Evolutionary conservation across 2,797 vertebrate species (phyloP), one percentile per base, ranked within the genome.

Genomic region (Ctenopoma kingsleyae): DNA sequence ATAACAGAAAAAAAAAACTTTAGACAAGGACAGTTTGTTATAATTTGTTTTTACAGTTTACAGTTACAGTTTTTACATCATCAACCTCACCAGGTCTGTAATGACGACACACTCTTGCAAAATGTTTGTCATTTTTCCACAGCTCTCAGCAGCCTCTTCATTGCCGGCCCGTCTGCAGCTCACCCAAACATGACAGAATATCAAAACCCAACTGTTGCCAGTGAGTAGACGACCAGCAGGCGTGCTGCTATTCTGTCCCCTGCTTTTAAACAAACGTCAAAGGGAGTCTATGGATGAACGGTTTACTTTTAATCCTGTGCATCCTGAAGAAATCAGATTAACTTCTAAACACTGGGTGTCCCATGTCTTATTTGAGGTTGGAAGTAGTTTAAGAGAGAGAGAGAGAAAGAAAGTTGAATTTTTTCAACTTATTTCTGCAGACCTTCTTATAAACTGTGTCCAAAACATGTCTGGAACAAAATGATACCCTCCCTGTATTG

Each of bases 181-280:
- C 67, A 46, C 69, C 75, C 55, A 67, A 82, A 74, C 69, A 78
- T n/a, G 66, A 64, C 48, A 23, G 43, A 71, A 81, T 67, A 47
- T 50, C 57, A 75, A 70, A 87, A 81, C 75, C 76, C 73, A 72
- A 82, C 84, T 52, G 17, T 3, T 1, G 36, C 48, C 62, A 60
- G 52, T 5, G 25, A 75, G 67, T 70, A 53, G 63, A 46, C 13
- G 51, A 52, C 52, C 74, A 12, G 59, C 62, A 22, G 63, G 49
- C 62, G 73, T 48, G 62, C 72, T 50, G 60, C 63, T 65, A 32
- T 22, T 75, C 83, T 55, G 47, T 50, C 38, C 51, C 70, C 23
- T 22, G 20, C 74, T 76, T 84, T 89, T 65, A 89, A 89, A 86
- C 78, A 90, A 92, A 90, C 87, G 86, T 70, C 15, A 6, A 66